A percentile compares a stretch with the other conserved stretches of the same genome.
Conservation (phyloP, 2,113 vertebrate species). For the Halcyon senegalensis region DNA sequence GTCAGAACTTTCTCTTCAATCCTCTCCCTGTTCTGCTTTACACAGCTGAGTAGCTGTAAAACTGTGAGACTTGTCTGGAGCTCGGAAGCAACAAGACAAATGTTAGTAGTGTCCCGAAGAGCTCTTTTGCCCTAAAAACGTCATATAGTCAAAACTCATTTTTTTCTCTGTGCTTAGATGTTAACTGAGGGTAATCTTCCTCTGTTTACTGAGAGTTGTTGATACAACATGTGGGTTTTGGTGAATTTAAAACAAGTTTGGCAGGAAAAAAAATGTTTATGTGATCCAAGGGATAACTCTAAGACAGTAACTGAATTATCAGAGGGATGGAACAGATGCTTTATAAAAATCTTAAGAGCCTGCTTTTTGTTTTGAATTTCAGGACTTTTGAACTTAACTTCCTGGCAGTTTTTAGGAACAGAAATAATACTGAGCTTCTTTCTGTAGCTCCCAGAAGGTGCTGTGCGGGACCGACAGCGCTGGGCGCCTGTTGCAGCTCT, state of each 20-base stretch:
- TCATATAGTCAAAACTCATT: neutral
- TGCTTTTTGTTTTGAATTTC: neutral
- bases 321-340: neutral
- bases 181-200: neutral
- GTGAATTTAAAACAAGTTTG: too few species aligned
- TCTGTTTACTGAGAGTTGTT: neutral
- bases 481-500: neutral
- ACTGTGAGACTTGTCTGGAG: neutral
- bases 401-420: neutral
- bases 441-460: neutral
- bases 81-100: neutral
- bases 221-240: accelerated
- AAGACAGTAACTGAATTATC: neutral
- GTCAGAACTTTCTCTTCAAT: neutral
- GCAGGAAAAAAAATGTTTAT: too few species aligned
- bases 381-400: neutral
- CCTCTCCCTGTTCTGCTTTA: accelerated
- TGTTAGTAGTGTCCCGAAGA: neutral
- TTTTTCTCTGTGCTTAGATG: neutral
- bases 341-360: neutral
- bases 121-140: neutral
- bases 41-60: neutral
- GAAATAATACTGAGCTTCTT: neutral
- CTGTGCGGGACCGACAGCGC: neutral
- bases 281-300: neutral